phyloP scores from a whole-genome alignment of 2,797 vertebrate species.

The Liparis tanakae region DNA sequence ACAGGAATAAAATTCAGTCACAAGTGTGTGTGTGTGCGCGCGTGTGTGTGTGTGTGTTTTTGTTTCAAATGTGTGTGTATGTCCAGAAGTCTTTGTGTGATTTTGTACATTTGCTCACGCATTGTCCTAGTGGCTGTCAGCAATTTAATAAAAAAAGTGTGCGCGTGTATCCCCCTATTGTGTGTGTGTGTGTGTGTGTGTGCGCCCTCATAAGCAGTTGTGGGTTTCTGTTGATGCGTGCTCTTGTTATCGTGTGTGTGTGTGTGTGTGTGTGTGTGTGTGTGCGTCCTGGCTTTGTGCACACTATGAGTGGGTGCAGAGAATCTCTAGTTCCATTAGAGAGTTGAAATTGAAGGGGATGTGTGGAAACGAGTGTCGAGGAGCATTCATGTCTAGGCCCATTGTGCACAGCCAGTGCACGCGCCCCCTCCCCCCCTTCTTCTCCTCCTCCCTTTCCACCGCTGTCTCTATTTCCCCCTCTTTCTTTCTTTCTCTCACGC shows the following conservation, averaged over 20 bases:
- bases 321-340: conserved; percentile 75
- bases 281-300: conserved; percentile 47
- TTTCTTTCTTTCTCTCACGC: conserved; percentile 51
- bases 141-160: conserved; percentile 5
- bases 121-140: conserved; percentile 5
- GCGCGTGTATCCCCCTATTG: neutral
- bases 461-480: conserved; percentile 61
- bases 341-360: conserved; percentile 80
- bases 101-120: conserved; percentile 28
- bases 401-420: conserved; percentile 71
- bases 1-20: conserved; percentile 60
- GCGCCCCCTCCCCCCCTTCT: conserved; percentile 23
- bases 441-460: conserved; percentile 46
- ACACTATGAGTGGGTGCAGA: conserved; percentile 61
- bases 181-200: conserved; percentile 5
- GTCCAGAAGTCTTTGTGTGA: conserved; percentile 6
- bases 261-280: neutral
- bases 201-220: neutral
- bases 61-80: neutral
- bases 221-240: conserved; percentile 26
- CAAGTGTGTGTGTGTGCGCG: conserved; percentile 14
- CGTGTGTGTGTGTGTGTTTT: neutral
- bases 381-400: conserved; percentile 78
- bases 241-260: neutral
- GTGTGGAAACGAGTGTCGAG: conserved; percentile 80